Percentiles rank a stretch among this genome's conserved stretches.
These are phyloP conservation scores for Diglossa brunneiventris DNA, from an alignment of 2,113 vertebrate species.

Conservation along the genomic window DNA sequence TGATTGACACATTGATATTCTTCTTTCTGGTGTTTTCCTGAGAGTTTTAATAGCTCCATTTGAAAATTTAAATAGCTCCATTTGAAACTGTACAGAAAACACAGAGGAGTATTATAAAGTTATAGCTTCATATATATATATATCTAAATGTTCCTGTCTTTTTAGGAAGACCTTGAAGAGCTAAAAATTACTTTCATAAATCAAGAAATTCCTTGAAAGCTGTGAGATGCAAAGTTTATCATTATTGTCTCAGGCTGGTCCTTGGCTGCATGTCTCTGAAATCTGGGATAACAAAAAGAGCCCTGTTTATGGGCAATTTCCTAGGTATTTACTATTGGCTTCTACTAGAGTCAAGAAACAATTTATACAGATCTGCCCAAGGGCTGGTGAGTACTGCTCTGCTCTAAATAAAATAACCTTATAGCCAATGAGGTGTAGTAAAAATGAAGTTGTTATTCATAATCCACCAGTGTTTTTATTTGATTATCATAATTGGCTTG, in stretches of 20 bases:
- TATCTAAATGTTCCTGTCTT: not conserved
- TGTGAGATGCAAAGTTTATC: not conserved
- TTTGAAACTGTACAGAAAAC: not conserved
- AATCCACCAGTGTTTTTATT: not conserved
- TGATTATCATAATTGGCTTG: not conserved
- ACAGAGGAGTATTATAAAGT: not conserved
- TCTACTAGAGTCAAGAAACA: not conserved
- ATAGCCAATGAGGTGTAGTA: not conserved
- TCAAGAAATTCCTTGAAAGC: not conserved
- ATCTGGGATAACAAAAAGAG: not conserved
- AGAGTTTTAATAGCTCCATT: not conserved
- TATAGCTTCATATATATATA: not conserved
- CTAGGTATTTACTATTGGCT: not conserved
- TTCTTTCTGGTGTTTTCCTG: not conserved
- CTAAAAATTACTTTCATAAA: not conserved
- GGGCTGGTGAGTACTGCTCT: not conserved
- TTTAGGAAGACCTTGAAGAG: not conserved
- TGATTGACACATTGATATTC: not conserved
- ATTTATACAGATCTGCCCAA: not conserved
- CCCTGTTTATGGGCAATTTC: not conserved
- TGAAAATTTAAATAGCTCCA: not conserved
- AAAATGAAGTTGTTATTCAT: not conserved
- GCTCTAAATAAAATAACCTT: not conserved
- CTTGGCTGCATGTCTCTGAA: not conserved
- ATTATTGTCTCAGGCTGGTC: not conserved